phyloP scores from a whole-genome alignment of 2,888 invertebrate species.

The Notocelia uddmanniana region DNA sequence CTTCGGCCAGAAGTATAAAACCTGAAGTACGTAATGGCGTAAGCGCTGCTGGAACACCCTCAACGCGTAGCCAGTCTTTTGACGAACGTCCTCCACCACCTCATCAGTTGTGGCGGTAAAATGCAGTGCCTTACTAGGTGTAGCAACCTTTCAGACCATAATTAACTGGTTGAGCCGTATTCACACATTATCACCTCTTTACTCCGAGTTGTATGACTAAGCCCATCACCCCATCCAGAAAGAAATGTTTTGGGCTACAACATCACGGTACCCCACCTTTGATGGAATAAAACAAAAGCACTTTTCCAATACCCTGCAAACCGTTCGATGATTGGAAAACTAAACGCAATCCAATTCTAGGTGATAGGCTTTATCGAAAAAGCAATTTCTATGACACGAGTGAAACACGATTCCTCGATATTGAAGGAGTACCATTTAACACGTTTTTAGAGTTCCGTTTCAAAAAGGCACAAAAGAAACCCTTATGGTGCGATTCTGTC shows the following conservation, averaged over 20 bases:
- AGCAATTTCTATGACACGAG: slow-evolving; percentile 13
- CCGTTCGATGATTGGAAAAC: slow-evolving; percentile 18
- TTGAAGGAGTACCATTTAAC: slow-evolving; percentile 10
- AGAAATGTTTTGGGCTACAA: neutral
- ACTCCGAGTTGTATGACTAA: too few species aligned
- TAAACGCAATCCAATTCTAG: slow-evolving; percentile 8
- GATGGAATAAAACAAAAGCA: neutral
- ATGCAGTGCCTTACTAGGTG: too few species aligned
- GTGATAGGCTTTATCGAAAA: slow-evolving; percentile 14
- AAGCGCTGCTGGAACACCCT: too few species aligned
- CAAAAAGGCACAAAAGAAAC: neutral
- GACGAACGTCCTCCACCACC: too few species aligned
- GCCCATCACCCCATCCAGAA: neutral
- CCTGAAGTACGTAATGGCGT: too few species aligned
- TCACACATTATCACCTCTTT: too few species aligned
- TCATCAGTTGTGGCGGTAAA: too few species aligned
- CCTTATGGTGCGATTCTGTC: too few species aligned
- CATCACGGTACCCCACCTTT: neutral
- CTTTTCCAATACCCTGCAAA: slow-evolving; percentile 18
- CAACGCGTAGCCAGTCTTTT: too few species aligned
- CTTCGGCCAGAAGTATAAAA: too few species aligned
- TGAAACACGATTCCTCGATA: slow-evolving; percentile 12
- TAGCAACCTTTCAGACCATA: too few species aligned
- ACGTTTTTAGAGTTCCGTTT: neutral
- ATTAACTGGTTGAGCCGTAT: too few species aligned